Evolutionary conservation across 2,888 invertebrate species (phyloP).

Genomic region (Volucella inflata): DNA sequence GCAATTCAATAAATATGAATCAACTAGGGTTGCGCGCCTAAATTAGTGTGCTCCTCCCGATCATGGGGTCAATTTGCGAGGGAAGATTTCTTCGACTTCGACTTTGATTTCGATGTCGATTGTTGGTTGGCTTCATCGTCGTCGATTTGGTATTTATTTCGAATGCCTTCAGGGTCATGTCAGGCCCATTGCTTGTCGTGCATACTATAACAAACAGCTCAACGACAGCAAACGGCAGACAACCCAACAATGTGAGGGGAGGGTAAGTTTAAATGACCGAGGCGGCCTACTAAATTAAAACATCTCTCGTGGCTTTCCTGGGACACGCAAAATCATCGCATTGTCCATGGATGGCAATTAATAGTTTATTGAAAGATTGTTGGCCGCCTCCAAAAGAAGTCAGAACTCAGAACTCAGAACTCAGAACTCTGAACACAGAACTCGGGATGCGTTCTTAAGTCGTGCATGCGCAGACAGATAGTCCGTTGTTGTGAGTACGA

Average conservation of each 20-base stretch:
- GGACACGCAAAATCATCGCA: constrained; percentile 69
- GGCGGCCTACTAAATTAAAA: constrained; percentile 73
- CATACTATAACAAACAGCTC: constrained; percentile 9
- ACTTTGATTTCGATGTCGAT: background rate
- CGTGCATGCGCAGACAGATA: constrained; percentile 5
- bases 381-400: constrained; percentile 60
- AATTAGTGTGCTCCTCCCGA: constrained; percentile 71
- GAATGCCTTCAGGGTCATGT: constrained; percentile 62
- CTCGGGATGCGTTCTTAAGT: constrained; percentile 34
- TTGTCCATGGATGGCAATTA: constrained; percentile 70
- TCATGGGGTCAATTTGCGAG: constrained; percentile 61
- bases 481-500: background rate
- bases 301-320: constrained; percentile 70
- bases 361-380: constrained; percentile 74
- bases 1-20: constrained; percentile 71
- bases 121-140: constrained; percentile 34
- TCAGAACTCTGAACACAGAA: constrained; percentile 13
- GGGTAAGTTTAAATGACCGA: constrained; percentile 63
- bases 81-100: constrained; percentile 13
- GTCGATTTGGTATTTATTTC: constrained; percentile 70
- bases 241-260: background rate
- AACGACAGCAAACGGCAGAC: background rate
- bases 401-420: constrained; percentile 15
- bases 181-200: constrained; percentile 73
- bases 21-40: constrained; percentile 71